Percentiles rank a stretch among this genome's conserved stretches.
Evolutionary conservation across 2,888 invertebrate genomes (phyloP).

Genomic region (Lutraria lutraria): DNA sequence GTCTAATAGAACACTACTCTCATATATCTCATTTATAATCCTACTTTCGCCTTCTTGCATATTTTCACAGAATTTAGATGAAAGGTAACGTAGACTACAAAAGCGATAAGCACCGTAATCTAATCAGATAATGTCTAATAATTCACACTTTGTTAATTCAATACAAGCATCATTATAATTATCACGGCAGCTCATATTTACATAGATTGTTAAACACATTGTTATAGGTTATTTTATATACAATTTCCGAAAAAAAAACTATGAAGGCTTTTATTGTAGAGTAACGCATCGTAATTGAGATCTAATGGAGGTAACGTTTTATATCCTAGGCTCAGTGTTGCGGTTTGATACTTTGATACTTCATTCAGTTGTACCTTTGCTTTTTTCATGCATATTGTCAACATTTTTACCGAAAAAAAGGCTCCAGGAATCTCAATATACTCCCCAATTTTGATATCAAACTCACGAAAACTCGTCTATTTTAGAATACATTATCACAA

Average conservation of each 20-base stretch:
- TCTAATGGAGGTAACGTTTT: neutral
- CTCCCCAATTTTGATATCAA: neutral
- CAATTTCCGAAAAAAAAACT: neutral
- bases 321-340: neutral
- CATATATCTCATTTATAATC: neutral
- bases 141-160: neutral
- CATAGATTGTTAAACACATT: neutral
- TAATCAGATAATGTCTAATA: neutral
- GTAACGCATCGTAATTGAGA: neutral
- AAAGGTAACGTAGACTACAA: conserved; percentile 1
- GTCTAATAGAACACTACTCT: neutral
- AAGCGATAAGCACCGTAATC: neutral
- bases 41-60: neutral
- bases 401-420: neutral
- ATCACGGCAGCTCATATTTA: neutral
- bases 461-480: conserved; percentile 12
- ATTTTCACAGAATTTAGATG: conserved; percentile 13
- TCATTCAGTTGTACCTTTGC: neutral
- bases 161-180: neutral
- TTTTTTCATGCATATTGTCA: neutral
- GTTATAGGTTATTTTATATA: neutral
- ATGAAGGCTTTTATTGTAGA: neutral
- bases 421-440: neutral
- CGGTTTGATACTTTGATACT: neutral
- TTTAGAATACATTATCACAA: conserved; percentile 44